Conservation (phyloP, 2,797 vertebrate species). For the Rallus crepitans region DNA sequence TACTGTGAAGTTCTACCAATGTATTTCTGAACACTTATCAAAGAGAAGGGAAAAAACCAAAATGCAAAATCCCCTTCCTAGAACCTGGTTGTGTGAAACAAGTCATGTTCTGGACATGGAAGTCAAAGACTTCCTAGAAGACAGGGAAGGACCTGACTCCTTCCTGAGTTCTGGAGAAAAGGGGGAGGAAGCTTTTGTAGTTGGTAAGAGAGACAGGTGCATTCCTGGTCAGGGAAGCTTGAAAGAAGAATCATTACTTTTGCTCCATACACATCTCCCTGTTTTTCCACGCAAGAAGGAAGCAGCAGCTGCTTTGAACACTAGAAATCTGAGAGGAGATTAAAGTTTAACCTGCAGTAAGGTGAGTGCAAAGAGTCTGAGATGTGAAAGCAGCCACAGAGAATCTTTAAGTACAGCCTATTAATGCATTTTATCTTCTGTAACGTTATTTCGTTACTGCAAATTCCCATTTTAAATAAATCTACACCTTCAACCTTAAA, state of each 20-base stretch:
- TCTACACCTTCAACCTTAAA: neutral
- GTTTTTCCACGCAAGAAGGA: neutral
- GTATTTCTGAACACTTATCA: neutral
- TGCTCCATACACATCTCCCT: neutral
- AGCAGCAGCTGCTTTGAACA: neutral
- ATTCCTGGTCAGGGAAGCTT: neutral
- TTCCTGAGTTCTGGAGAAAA: neutral
- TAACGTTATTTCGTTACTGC: neutral
- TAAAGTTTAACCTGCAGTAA: neutral
- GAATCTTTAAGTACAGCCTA: neutral
- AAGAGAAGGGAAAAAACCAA: neutral
- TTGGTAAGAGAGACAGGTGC: neutral
- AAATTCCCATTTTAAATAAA: neutral
- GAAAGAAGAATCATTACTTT: neutral
- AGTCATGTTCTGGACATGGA: neutral
- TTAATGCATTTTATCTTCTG: neutral
- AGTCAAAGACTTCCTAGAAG: neutral
- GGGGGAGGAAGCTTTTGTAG: neutral
- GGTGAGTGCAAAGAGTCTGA: neutral
- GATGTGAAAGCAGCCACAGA: neutral
- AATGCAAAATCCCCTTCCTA: neutral
- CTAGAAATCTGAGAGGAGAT: neutral
- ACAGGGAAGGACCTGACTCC: neutral
- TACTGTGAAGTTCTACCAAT: neutral
- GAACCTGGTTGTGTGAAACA: neutral